Conservation (phyloP, 2,888 invertebrate species). For the Synanthedon myopaeformis region DNA sequence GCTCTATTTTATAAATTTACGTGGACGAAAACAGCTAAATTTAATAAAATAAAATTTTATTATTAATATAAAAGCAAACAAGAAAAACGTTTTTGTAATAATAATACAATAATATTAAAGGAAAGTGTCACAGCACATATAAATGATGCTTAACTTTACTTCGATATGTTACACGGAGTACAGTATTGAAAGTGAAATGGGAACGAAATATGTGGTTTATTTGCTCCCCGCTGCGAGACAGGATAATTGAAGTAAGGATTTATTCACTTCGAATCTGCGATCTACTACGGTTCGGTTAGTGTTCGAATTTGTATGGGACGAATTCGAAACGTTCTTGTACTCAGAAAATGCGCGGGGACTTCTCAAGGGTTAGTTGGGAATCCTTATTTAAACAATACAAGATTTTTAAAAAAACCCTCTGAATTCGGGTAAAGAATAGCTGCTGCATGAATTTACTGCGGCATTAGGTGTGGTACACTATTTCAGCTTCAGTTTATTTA, state of each 20-base stretch:
- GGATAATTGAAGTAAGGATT: constrained; percentile 63
- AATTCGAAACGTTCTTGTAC: constrained; percentile 12
- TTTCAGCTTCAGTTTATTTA: too few species aligned
- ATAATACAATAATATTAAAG: background rate
- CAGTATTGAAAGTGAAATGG: constrained; percentile 47
- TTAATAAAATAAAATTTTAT: too few species aligned
- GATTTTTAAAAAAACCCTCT: too few species aligned
- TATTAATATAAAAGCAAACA: background rate
- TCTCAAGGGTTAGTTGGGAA: too few species aligned
- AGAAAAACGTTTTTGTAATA: background rate
- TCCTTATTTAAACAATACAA: too few species aligned
- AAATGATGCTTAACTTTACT: constrained; percentile 25
- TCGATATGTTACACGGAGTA: constrained; percentile 12
- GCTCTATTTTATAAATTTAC: too few species aligned
- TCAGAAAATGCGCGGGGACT: background rate
- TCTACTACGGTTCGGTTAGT: constrained; percentile 27
- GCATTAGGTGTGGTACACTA: too few species aligned
- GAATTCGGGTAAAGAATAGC: too few species aligned
- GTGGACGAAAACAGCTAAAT: too few species aligned
- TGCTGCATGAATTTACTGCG: too few species aligned
- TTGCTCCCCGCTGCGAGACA: constrained; percentile 42
- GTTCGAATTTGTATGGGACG: constrained; percentile 16
- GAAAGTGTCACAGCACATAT: too few species aligned
- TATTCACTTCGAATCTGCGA: constrained; percentile 52
- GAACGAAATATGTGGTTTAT: constrained; percentile 50